Percentiles rank a stretch among this genome's conserved stretches.
These are phyloP conservation scores for Pocillopora meandrina DNA, from an alignment of 92 coral and sea anemone species.

Conservation along the genomic window DNA sequence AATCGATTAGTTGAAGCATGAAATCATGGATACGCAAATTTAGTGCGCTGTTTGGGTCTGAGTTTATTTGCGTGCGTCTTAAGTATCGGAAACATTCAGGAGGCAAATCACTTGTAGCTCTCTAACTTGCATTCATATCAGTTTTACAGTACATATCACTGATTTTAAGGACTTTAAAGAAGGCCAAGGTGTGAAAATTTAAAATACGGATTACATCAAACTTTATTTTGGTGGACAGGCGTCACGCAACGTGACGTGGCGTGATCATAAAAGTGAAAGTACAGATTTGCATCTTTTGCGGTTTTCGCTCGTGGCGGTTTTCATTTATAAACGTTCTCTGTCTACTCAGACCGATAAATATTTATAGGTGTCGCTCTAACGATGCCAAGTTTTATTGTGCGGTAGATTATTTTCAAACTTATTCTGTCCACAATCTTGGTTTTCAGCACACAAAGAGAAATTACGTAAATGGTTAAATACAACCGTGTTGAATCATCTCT, in stretches of 20 bases:
- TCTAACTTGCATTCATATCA: background rate
- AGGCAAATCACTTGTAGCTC: background rate
- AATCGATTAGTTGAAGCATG: conserved; percentile 6
- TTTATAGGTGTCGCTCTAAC: background rate
- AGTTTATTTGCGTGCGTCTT: background rate
- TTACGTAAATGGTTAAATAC: background rate
- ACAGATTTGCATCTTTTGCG: background rate
- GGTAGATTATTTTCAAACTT: no score
- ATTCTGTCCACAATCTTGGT: background rate
- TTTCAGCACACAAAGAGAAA: background rate
- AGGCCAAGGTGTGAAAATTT: conserved; percentile 34
- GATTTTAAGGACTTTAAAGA: conserved; percentile 6
- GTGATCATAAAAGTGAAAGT: background rate
- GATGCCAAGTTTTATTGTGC: background rate
- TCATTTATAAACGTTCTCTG: background rate
- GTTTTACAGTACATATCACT: background rate
- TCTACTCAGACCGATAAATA: background rate
- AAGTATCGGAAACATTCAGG: background rate
- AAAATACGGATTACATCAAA: conserved; percentile 43
- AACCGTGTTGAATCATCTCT: background rate
- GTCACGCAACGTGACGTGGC: conserved; percentile 38
- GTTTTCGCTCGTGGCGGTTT: background rate
- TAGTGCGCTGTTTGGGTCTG: background rate
- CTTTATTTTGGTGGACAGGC: conserved; percentile 20
- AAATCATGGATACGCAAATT: background rate